Conservation (phyloP, 2,113 vertebrate genomes). For the Misgurnus anguillicaudatus region DNA sequence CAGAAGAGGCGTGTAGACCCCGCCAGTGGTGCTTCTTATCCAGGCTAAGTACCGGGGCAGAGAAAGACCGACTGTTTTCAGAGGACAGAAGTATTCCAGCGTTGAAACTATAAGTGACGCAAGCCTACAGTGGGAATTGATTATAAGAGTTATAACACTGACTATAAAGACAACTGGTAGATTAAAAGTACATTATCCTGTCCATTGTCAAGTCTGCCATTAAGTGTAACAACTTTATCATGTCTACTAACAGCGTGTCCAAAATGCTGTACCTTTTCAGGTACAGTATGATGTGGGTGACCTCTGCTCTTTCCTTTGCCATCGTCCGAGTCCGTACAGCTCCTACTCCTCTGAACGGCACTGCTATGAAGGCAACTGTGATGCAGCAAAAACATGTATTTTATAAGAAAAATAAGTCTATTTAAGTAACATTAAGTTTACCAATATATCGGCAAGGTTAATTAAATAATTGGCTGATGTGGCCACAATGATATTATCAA, state of each 20-base stretch:
- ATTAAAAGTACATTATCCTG: neutral
- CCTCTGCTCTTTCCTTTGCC: conserved; percentile 74
- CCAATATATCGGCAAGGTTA: no score
- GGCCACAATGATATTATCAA: no score
- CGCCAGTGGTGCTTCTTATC: conserved; percentile 79
- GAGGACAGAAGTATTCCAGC: conserved; percentile 86
- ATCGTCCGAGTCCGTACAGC: conserved; percentile 86
- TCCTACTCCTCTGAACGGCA: conserved; percentile 84
- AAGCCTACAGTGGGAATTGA: conserved; percentile 55
- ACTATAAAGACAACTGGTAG: neutral
- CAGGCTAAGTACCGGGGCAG: conserved; percentile 78
- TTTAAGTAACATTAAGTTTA: no score
- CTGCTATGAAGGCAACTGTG: conserved; percentile 73
- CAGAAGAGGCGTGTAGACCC: conserved; percentile 58
- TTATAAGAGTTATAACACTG: neutral
- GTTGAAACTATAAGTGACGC: conserved; percentile 70
- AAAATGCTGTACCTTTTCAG: conserved; percentile 60
- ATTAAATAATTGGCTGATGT: no score
- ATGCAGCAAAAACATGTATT: conserved; percentile 30
- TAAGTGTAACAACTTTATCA: neutral
- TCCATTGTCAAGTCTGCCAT: neutral
- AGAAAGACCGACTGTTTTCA: conserved; percentile 89
- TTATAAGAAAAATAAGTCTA: neutral
- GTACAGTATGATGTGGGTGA: conserved; percentile 40
- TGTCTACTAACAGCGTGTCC: no score